phyloP scores from a whole-genome alignment of 2,888 invertebrate genomes.

The Amiota communis region DNA sequence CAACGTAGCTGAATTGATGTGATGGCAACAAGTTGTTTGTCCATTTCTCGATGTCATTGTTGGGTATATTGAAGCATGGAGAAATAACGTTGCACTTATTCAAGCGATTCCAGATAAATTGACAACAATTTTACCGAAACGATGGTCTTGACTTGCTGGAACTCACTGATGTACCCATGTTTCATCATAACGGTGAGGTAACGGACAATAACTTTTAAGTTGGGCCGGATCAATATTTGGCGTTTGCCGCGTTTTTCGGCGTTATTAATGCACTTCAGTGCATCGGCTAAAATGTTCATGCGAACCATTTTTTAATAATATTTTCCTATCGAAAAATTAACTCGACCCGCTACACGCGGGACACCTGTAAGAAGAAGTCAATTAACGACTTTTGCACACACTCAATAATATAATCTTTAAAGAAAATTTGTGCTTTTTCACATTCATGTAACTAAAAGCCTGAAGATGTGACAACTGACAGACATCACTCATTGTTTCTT shows the following conservation, averaged over 20 bases:
- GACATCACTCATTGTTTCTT: too few species aligned
- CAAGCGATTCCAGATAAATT: conserved; percentile 96
- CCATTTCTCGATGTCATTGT: conserved; percentile 97
- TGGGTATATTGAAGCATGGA: conserved; percentile 95
- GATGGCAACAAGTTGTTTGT: conserved; percentile 96
- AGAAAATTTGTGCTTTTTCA: too few species aligned
- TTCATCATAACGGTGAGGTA: too few species aligned
- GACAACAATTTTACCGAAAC: conserved; percentile 98
- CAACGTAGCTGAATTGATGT: conserved; percentile 98
- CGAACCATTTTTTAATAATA: conserved; percentile 90
- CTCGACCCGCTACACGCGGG: conserved; percentile 1
- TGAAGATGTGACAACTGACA: too few species aligned
- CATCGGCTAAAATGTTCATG: conserved; percentile 99
- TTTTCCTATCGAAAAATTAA: not conserved
- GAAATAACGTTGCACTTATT: conserved; percentile 99
- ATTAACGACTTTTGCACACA: too few species aligned
- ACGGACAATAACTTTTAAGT: too few species aligned
- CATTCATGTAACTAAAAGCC: too few species aligned
- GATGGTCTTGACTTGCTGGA: conserved; percentile 99
- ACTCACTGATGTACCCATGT: conserved; percentile 99
- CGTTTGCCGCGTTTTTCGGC: too few species aligned
- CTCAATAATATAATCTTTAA: too few species aligned
- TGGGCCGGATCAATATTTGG: too few species aligned
- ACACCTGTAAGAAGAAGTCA: conserved; percentile 14
- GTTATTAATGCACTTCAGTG: too few species aligned